These are phyloP conservation scores for Sebastes minor DNA, from an alignment of 2,797 vertebrate genomes.

Conservation along the genomic window DNA sequence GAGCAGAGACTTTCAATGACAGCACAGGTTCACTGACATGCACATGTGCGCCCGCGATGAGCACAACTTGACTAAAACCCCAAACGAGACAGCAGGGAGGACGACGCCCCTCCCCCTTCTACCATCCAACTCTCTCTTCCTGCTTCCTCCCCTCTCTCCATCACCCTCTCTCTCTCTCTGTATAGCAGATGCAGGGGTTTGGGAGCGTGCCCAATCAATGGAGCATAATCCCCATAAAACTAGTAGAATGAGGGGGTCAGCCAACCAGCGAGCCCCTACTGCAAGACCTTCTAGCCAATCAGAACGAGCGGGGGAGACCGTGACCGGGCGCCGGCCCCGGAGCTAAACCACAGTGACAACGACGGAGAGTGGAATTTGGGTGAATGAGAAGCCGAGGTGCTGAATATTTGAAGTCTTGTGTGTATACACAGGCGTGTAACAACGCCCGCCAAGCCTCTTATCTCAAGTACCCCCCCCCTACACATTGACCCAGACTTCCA, in stretches of 20 bases:
- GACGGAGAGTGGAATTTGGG: conserved; percentile 30
- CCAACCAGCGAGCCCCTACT: conserved; percentile 52
- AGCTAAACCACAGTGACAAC: conserved; percentile 55
- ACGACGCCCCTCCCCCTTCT: conserved; percentile 63
- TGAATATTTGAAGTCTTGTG: conserved; percentile 63
- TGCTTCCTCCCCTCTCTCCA: not conserved
- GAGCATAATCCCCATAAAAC: conserved; percentile 77
- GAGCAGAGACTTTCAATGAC: not conserved
- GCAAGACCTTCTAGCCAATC: conserved; percentile 62
- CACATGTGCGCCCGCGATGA: conserved; percentile 49
- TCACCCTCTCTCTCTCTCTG: conserved; percentile 9
- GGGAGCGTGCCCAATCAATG: conserved; percentile 76
- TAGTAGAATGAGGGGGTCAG: conserved; percentile 25
- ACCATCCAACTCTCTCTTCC: conserved; percentile 11
- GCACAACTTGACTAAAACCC: conserved; percentile 53
- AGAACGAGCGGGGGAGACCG: conserved; percentile 14
- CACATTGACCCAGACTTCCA: conserved; percentile 62
- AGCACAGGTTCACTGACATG: conserved; percentile 17
- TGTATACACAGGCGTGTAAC: conserved; percentile 7
- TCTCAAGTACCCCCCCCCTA: not conserved
- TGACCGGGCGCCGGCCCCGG: conserved; percentile 9
- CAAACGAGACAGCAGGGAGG: conserved; percentile 36
- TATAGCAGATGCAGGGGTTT: conserved; percentile 67
- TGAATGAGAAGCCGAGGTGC: conserved; percentile 42
- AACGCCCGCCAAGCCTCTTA: conserved; percentile 60